Evolutionary conservation across 2,888 invertebrate species (phyloP), one percentile per base, ranked within the genome.

Genomic region (Lordiphosa fenestrarum): DNA sequence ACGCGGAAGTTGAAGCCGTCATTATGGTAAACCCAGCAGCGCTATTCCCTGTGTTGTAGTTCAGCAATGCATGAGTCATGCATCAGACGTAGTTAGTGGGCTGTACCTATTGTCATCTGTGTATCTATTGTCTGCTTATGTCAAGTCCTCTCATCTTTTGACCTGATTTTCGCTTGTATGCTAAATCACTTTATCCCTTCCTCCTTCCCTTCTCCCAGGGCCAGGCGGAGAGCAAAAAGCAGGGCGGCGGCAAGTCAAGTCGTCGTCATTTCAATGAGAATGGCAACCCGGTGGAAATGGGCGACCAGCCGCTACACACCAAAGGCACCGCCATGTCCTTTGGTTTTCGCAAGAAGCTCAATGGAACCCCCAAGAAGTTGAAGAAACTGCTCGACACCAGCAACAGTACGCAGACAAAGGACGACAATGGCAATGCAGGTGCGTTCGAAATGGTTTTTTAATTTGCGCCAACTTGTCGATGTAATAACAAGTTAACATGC

Each of bases 311-410:
- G 39, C 54, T 86, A 36, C 89, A 90, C 57, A 90, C 90, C 58
- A 90, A 89, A 74, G 95, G 95, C 49, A 94, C 95, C 66, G 94
- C 95, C 57, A 95, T 94, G 86, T 95, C 95, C 40, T 96, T 96
- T 88, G 96, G 96, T 46, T 96, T 96, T 90, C 93, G 94, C 49
- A 92, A 94, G 60, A 92, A 94, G 54, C 92, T 92, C 40, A 86
- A 90, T 39, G 90, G 91, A 36, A 91, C 91, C 48, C 91, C 88
- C 59, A 88, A 89, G 60, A 88, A 88, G 70, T 71, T 86, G 15
- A 88, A 85, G 64, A 87, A 87, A 70, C 75, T 87, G 37, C 73
- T 86, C 37, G 87, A 86, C 25, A n/a, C n/a, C n/a, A 72, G 71
- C 19, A 63, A 53, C 41, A 54, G 50, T 33, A 69, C 61, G 53